Evolutionary conservation across 2,797 vertebrate species (phyloP).

Genomic region (Poecilia wingei): DNA sequence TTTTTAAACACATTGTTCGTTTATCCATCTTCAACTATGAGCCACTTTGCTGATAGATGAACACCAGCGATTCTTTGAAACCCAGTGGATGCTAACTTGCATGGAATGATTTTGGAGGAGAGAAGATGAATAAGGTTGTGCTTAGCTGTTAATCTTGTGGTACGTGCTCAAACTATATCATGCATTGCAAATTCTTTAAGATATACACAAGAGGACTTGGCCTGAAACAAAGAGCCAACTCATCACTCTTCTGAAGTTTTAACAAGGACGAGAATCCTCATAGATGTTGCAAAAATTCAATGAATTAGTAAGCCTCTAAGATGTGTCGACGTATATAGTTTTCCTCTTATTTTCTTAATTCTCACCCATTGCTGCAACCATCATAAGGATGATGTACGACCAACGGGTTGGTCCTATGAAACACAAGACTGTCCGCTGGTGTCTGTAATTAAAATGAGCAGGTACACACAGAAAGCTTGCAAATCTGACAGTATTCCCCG

Average conservation of each 20-base stretch:
- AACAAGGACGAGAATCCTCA: slow-evolving; percentile 24
- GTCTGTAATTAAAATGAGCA: slow-evolving; percentile 80
- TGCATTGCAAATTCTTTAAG: slow-evolving; percentile 18
- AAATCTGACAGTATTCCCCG: slow-evolving; percentile 76
- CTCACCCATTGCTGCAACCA: slow-evolving; percentile 29
- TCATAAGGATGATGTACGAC: slow-evolving; percentile 73
- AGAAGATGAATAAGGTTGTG: slow-evolving; percentile 17
- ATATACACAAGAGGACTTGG: slow-evolving; percentile 25
- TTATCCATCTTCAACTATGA: slow-evolving; percentile 22
- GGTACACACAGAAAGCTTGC: slow-evolving; percentile 69
- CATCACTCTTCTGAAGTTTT: slow-evolving; percentile 37
- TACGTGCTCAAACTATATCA: slow-evolving; percentile 9
- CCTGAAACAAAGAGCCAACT: slow-evolving; percentile 41
- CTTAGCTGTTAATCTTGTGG: slow-evolving; percentile 28
- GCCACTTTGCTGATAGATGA: slow-evolving; percentile 27
- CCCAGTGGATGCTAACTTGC: slow-evolving; percentile 15
- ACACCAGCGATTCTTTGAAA: slow-evolving; percentile 5
- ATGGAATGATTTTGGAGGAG: slow-evolving; percentile 19
- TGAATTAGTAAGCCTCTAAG: slow-evolving; percentile 49
- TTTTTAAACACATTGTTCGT: slow-evolving; percentile 28
- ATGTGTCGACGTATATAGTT: slow-evolving; percentile 5
- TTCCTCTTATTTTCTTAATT: slow-evolving; percentile 59
- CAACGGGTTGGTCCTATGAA: slow-evolving; percentile 57
- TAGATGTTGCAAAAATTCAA: slow-evolving; percentile 24
- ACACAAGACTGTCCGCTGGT: slow-evolving; percentile 66